Evolutionary conservation across 2,113 vertebrate genomes (phyloP).

Genomic region (Protobothrops flavoviridis): DNA sequence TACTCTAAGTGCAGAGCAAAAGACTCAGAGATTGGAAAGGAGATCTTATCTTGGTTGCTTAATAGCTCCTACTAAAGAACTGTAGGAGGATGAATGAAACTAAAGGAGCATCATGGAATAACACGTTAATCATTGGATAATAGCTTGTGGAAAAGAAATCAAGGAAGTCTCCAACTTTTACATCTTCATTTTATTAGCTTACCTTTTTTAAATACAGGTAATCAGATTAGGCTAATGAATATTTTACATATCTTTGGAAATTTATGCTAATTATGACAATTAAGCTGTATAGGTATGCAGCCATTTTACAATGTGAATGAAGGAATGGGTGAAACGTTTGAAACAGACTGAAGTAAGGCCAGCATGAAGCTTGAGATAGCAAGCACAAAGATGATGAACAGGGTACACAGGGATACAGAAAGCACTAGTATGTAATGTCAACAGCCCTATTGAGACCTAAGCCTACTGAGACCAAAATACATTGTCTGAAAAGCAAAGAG

Average conservation of each 20-base stretch:
- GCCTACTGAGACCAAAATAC: not conserved
- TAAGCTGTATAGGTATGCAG: not conserved
- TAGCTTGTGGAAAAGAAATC: not conserved
- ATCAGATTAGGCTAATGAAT: not conserved
- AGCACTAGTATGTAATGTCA: not conserved
- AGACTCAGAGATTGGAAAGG: not conserved
- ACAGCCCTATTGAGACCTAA: not conserved
- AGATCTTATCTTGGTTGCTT: not conserved
- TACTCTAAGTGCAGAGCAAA: not conserved
- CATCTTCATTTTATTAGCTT: not conserved
- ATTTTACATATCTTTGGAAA: not conserved
- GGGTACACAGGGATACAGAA: not conserved
- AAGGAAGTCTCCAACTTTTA: not conserved
- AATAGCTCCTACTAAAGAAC: not conserved
- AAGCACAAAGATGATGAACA: not conserved
- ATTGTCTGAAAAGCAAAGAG: not conserved
- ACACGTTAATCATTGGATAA: not conserved
- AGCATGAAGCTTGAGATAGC: not conserved
- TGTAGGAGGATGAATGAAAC: not conserved
- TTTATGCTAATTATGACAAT: not conserved
- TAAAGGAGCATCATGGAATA: not conserved
- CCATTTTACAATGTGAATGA: not conserved
- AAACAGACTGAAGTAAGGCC: not conserved
- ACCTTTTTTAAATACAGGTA: not conserved
- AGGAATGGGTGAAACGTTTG: not conserved